Evolutionary conservation across 2,113 vertebrate genomes (phyloP).

Genomic region (Tautogolabrus adspersus): DNA sequence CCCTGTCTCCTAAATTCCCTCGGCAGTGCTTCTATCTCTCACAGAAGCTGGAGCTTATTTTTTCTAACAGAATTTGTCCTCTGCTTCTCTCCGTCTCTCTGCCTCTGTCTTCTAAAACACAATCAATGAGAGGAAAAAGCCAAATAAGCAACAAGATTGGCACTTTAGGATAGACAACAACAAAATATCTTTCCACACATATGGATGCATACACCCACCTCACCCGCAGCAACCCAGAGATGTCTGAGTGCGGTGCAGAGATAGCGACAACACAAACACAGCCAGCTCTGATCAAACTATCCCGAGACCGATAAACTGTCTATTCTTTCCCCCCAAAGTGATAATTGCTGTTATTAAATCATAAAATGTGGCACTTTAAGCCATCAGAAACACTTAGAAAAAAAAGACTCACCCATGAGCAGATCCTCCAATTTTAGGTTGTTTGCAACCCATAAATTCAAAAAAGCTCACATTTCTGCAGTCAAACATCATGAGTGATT

Average conservation of each 20-base stretch:
- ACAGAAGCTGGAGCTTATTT: neutral
- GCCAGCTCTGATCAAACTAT: constrained; percentile 36
- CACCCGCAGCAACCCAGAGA: constrained; percentile 4
- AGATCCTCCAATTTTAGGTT: neutral
- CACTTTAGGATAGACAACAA: constrained; percentile 18
- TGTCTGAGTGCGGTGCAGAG: constrained; percentile 29
- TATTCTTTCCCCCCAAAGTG: constrained; percentile 15
- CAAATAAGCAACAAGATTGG: constrained; percentile 15
- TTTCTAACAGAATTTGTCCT: constrained; percentile 6
- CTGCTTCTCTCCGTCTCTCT: neutral
- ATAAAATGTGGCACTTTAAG: constrained; percentile 46
- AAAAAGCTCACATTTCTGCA: neutral
- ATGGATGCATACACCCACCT: neutral
- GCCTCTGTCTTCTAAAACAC: constrained; percentile 19
- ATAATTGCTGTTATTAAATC: constrained; percentile 65
- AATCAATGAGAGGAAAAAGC: constrained; percentile 32
- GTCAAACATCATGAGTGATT: constrained; percentile 33
- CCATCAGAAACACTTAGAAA: constrained; percentile 18
- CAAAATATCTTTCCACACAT: constrained; percentile 27
- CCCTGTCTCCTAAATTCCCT: constrained; percentile 28
- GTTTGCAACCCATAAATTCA: neutral
- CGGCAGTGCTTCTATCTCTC: constrained; percentile 18
- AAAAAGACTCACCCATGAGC: constrained; percentile 11
- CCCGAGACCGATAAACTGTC: constrained; percentile 34
- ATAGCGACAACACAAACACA: constrained; percentile 45